Base-by-base conservation (phyloP, 2,113 vertebrate species). In the Patagioenas fasciata region DNA sequence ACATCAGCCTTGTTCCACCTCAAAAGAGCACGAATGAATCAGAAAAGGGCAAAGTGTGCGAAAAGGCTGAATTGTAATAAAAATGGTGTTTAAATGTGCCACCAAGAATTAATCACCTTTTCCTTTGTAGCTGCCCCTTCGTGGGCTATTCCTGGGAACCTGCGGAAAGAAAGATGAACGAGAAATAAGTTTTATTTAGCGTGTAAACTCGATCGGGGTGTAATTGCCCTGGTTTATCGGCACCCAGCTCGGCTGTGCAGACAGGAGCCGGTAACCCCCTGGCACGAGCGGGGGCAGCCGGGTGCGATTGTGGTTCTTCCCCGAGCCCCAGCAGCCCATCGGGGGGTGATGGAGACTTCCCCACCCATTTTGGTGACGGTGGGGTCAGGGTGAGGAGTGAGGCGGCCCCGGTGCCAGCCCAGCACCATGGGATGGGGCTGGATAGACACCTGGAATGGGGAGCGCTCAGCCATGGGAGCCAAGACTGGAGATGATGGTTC, bases 11-110 rank as follows among this genome's bases (percentile, higher is more conserved):
- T 38, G 84, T 97, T 96, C 94, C 80, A 94, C 91, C 96, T 95
- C 92, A 74, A 94, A 91, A 94, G 95, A 96, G 91, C 94, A 94
- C 67, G 94, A 96, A 93, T 96, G 96, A 96, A 96, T 97, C 80
- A 93, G 91, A 95, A 94, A 95, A 96, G 94, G 95, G 88, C 88
- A 91, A 95, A 95, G 93, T 93, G 94, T 48, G 67, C 74, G 79
- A 91, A 89, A 95, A 92, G 85, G 95, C 86, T 83, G 94, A 91
- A 91, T 44, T 80, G 91, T 74, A 96, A 97, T 97, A 97, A 96
- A 96, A 96, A 67, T 7, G 53, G 89, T 80, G 88, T 92, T 96
- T 94, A 95, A 96, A 94, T 65, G 78, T 92, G 94, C 88, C 96
- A 92, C 74, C 0, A 21, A 93, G 96, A 94, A 96, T 96, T 96